Percentiles rank a stretch among this genome's conserved stretches.
Conservation (phyloP, 2,888 invertebrate species). For the Hypsopygia costalis region DNA sequence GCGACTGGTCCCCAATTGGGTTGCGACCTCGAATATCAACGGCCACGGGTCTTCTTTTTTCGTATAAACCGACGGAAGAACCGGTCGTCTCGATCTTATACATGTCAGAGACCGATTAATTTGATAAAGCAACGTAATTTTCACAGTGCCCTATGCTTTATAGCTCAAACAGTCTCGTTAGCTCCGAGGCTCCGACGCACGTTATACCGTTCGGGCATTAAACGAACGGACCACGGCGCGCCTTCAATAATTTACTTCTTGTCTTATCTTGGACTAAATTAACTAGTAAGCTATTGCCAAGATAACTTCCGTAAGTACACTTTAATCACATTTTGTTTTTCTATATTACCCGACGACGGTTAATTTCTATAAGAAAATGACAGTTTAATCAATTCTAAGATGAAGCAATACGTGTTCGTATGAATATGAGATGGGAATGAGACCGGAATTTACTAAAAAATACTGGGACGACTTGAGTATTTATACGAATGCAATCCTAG, state of each 20-base stretch:
- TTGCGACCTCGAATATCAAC: slow-evolving; percentile 71
- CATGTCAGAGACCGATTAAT: slow-evolving; percentile 20
- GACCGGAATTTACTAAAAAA: slow-evolving; percentile 9
- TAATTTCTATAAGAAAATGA: neutral
- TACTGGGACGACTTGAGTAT: slow-evolving; percentile 1
- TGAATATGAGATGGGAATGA: slow-evolving; percentile 1
- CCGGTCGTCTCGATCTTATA: slow-evolving; percentile 33
- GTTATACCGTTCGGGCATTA: slow-evolving; percentile 9
- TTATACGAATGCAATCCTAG: slow-evolving; percentile 18
- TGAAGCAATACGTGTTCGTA: neutral
- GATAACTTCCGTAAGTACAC: slow-evolving; percentile 4
- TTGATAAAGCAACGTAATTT: slow-evolving; percentile 13
- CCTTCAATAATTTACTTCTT: slow-evolving; percentile 15
- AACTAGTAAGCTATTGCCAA: slow-evolving; percentile 13
- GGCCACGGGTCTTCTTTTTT: slow-evolving; percentile 57
- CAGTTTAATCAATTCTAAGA: slow-evolving; percentile 7
- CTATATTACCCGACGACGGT: neutral
- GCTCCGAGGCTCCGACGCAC: neutral
- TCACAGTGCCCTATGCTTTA: slow-evolving; percentile 8
- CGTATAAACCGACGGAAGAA: slow-evolving; percentile 29
- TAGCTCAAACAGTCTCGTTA: slow-evolving; percentile 3
- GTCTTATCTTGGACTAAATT: slow-evolving; percentile 17
- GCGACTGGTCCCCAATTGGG: slow-evolving; percentile 73
- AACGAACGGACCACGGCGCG: slow-evolving; percentile 8
- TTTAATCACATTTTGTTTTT: slow-evolving; percentile 11